Percentiles rank a stretch among this genome's conserved stretches.
These are phyloP conservation scores for Trematomus loennbergii DNA, from an alignment of 2,113 vertebrate genomes.

Conservation along the genomic window DNA sequence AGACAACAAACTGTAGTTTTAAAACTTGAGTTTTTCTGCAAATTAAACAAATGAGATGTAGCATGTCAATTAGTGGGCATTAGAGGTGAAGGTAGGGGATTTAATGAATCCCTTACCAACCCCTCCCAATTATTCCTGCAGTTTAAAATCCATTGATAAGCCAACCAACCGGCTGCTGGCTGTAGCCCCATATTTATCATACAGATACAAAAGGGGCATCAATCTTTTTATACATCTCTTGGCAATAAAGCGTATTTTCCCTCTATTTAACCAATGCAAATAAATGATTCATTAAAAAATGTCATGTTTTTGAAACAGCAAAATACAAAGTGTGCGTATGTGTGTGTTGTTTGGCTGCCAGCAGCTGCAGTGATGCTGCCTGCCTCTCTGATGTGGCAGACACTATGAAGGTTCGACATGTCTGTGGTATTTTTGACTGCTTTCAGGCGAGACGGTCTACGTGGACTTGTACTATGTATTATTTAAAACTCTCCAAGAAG, in stretches of 20 bases:
- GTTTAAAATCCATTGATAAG: not conserved
- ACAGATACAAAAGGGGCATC: not conserved
- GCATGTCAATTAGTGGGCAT: not conserved
- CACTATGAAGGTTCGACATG: constrained; percentile 61
- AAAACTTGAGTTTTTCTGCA: not conserved
- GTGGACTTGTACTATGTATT: constrained; percentile 67
- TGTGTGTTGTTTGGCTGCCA: constrained; percentile 59
- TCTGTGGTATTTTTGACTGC: constrained; percentile 82
- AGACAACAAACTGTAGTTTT: not conserved
- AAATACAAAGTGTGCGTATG: constrained; percentile 26
- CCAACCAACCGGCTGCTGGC: not conserved
- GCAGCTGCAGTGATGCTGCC: constrained; percentile 54
- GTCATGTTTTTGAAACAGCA: not conserved
- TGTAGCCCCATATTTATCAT: not conserved
- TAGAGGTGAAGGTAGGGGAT: not conserved
- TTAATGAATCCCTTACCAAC: not conserved
- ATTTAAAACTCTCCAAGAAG: constrained; percentile 74
- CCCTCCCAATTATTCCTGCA: too few relatives aligned
- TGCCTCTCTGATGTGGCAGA: constrained; percentile 67
- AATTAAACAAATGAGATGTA: not conserved
- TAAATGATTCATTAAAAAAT: constrained; percentile 28
- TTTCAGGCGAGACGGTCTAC: constrained; percentile 70
- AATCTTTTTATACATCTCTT: not conserved
- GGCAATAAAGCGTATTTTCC: not conserved
- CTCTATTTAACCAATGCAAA: not conserved